Evolutionary conservation across 2,888 invertebrate genomes (phyloP), one percentile per base, ranked within the genome.

Genomic region (Polydrusus cervinus): DNA sequence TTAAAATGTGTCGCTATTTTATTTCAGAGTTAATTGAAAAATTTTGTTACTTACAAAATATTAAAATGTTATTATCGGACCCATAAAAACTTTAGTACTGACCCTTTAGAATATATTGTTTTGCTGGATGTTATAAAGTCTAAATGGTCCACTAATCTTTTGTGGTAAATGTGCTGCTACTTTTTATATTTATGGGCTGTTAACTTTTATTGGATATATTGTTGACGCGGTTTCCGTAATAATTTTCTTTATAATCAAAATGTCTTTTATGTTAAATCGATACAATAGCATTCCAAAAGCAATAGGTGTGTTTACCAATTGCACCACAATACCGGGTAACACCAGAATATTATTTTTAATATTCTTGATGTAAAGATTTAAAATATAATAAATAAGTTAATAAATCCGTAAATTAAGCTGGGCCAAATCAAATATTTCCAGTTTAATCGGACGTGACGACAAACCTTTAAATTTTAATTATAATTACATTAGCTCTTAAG

Each of bases 171-270:
- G 55, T 34, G 55, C 55, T 11, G 18, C 38, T 11, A 40, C 57
- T 38, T 40, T 60, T 60, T 60, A 16, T 38, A 5, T 60, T 60
- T 60, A 38, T 60, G 16, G 57, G 57, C n/a, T 60, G 57, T 60
- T 38, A 60, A 60, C 11, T 16, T 60, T 60, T 60, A 60, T 60
- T 11, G 10, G 57, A 18, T 14, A 14, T 55, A 34, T 14, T 34
- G n/a, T 55, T 34, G 14, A 55, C 30, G 9, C 55, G 13, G 34
- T 55, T 34, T 55, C 9, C 9, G 14, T 30, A 34, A 34, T 16
- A 60, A 60, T 6, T 16, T 60, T 60, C 34, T 60, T 38, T 16
- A 38, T 60, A 60, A 14, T n/a, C 13, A 53, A 18, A 38, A 16
- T 60, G 18, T 11, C 3, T 38, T 55, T 60, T 40, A 18, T 38